These are phyloP conservation scores for Oryzias curvinotus DNA, from an alignment of 2,113 vertebrate genomes.

Conservation along the genomic window DNA sequence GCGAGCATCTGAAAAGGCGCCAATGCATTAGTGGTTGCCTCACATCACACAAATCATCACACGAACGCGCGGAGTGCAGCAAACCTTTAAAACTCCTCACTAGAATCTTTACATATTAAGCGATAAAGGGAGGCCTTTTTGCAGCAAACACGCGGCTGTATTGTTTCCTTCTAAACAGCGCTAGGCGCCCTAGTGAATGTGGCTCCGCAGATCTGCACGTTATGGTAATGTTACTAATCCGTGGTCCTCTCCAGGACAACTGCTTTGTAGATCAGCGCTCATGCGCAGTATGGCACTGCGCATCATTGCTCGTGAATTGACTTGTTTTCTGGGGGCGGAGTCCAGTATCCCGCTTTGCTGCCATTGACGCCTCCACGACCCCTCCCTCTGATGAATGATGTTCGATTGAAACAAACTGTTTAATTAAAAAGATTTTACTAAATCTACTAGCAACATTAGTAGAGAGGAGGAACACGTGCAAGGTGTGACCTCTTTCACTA, in stretches of 20 bases:
- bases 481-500: too few species aligned
- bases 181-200: background rate
- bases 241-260: accelerated
- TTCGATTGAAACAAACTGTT: too few species aligned
- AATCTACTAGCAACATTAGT: too few species aligned
- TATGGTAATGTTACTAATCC: accelerated
- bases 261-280: background rate
- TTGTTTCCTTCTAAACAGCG: conserved; percentile 6
- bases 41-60: too few species aligned
- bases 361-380: too few species aligned
- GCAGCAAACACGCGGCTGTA: background rate
- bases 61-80: too few species aligned
- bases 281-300: conserved; percentile 26
- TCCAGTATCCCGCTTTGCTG: conserved; percentile 28
- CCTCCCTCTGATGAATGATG: too few species aligned
- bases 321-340: conserved; percentile 23
- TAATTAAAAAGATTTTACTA: too few species aligned
- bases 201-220: conserved; percentile 2
- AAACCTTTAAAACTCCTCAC: too few species aligned
- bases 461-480: too few species aligned
- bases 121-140: background rate
- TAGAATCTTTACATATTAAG: too few species aligned
- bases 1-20: conserved; percentile 18
- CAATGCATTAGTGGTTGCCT: too few species aligned
- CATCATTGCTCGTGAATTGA: accelerated